Percentiles rank a stretch among this genome's conserved stretches.
Conservation (phyloP, 2,888 invertebrate genomes). For the Heliconius erato region DNA sequence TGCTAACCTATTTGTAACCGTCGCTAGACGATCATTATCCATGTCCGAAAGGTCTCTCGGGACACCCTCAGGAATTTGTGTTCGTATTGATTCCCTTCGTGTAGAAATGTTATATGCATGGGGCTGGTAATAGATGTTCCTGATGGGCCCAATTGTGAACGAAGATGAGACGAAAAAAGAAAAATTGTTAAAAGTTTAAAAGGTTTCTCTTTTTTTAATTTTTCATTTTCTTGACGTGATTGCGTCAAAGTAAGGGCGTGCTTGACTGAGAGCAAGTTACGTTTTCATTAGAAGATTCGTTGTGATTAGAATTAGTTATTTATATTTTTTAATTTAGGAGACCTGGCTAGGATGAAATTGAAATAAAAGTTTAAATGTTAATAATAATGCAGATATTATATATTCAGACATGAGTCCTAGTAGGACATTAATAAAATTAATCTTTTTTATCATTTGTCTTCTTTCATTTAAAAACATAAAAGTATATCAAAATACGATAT, state of each 20-base stretch:
- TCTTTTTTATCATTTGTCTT: not conserved
- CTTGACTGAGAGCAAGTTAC: not conserved
- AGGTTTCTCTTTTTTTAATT: not conserved
- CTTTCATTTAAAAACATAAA: not conserved
- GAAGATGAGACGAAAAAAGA: constrained; percentile 19
- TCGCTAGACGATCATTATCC: constrained; percentile 82
- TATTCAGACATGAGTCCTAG: not conserved
- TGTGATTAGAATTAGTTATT: not conserved
- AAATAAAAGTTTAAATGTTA: too few relatives aligned
- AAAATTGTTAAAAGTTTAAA: not conserved
- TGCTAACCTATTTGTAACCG: constrained; percentile 85
- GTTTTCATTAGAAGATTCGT: too few relatives aligned
- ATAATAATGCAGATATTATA: not conserved
- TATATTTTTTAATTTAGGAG: too few relatives aligned
- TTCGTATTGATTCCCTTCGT: constrained; percentile 76
- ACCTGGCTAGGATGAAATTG: too few relatives aligned
- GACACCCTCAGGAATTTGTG: constrained; percentile 67
- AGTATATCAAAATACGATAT: not conserved
- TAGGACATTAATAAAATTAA: not conserved
- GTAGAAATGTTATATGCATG: constrained; percentile 56
- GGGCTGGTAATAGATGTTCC: constrained; percentile 72
- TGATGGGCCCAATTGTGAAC: constrained; percentile 32
- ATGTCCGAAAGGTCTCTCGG: constrained; percentile 75
- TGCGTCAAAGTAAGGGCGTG: too few relatives aligned
- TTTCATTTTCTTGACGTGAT: not conserved